phyloP scores from a whole-genome alignment of 2,113 vertebrate genomes.

The Toxostoma redivivum region DNA sequence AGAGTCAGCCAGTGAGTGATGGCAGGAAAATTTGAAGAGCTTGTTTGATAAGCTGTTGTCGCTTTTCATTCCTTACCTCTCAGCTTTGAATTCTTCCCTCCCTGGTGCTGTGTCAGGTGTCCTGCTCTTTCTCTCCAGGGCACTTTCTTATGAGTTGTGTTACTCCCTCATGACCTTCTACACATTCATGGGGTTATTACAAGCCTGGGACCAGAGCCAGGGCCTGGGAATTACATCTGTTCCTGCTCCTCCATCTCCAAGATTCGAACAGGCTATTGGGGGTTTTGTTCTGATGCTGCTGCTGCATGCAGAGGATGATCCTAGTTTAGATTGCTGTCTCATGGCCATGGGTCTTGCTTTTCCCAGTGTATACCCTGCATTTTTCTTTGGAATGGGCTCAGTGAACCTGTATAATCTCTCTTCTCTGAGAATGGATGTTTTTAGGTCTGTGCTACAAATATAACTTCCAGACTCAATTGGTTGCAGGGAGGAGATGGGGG shows the following conservation, averaged over 20 bases:
- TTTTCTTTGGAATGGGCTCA: not conserved
- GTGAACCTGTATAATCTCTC: not conserved
- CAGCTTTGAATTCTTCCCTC: not conserved
- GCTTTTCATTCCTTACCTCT: not conserved
- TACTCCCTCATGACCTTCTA: not conserved
- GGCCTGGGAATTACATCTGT: not conserved
- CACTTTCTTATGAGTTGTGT: fast-evolving
- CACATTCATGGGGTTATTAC: not conserved
- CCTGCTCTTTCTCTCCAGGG: not conserved
- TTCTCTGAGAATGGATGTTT: not conserved
- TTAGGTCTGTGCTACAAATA: not conserved
- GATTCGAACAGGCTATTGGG: not conserved
- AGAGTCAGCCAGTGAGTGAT: not conserved
- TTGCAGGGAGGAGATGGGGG: not conserved
- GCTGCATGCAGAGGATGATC: fast-evolving
- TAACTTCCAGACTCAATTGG: not conserved
- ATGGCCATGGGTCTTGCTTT: fast-evolving
- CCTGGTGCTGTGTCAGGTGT: not conserved
- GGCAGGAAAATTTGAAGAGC: not conserved
- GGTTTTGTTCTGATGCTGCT: not conserved
- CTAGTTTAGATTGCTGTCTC: not conserved
- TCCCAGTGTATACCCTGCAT: not conserved
- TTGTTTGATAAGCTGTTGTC: not conserved
- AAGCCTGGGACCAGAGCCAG: not conserved
- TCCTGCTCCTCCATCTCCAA: not conserved